phyloP scores from a whole-genome alignment of 2,113 vertebrate species.

The Tenrec ecaudatus region DNA sequence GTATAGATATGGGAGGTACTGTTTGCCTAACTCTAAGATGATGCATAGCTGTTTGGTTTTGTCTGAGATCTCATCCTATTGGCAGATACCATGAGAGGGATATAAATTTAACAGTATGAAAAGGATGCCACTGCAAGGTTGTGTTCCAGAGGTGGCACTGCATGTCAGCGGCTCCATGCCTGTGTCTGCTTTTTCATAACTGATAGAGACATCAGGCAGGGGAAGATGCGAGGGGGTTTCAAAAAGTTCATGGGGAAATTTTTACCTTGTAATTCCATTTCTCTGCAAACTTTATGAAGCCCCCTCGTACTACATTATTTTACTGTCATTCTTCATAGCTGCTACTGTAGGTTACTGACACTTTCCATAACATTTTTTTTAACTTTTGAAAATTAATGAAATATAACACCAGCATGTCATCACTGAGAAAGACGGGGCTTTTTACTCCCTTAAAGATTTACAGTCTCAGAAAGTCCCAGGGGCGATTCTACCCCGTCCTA shows the following conservation, averaged over 20 bases:
- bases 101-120: not conserved
- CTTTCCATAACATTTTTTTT: not conserved
- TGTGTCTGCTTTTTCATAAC: not conserved
- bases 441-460: too few relatives aligned
- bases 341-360: not conserved
- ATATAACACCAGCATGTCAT: not conserved
- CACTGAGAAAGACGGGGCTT: too few relatives aligned
- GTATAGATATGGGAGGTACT: not conserved
- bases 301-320: not conserved
- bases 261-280: too few relatives aligned
- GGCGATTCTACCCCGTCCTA: too few relatives aligned
- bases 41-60: conserved; percentile 6
- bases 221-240: not conserved
- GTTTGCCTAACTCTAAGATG: not conserved
- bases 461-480: too few relatives aligned
- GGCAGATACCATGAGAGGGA: not conserved
- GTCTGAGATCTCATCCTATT: not conserved
- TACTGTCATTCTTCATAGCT: not conserved
- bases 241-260: too few relatives aligned
- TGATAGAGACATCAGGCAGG: not conserved
- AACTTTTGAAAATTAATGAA: conserved; percentile 34
- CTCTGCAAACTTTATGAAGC: too few relatives aligned
- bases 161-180: not conserved
- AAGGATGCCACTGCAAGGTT: not conserved
- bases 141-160: not conserved